Base-by-base conservation (phyloP, 2,888 invertebrate genomes). In the Stegophylla sp. region DNA sequence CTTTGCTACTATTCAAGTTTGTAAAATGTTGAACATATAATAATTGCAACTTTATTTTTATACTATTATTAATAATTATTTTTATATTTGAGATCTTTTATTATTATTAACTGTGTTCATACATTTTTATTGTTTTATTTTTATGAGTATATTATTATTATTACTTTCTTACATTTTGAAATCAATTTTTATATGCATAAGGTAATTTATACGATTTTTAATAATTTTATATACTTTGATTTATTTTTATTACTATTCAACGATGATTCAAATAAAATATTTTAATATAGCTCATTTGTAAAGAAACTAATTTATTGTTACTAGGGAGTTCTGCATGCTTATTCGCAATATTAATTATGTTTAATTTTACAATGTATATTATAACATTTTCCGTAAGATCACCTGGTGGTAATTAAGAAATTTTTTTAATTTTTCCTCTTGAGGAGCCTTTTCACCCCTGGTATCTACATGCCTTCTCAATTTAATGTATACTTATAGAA, bases 21-120 rank as follows among this genome's bases (percentile, higher is more conserved):
- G 79, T n/a, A 71, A 79, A 71, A 69, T 79, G 45, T 71, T 79
- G 13, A 79, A 71, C 0, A 69, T 79, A 34, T 48, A 63, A 64
- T 75, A 51, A 23, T 75, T 23, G 43, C 3, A 28, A 74, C 28
- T 48, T 45, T 41, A 41, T 66, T 15, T 66, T 45, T 23, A 17
- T 53, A 43, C 20, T 43, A 15, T 53, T 51, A 53, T 59, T n/a
- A n/a, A n/a, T 59, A 59, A 56, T 41, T 43, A 48, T 53, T 71
- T 34, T 28, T 73, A 72, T 59, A 26, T 73, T 73, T 73, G 28
- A 23, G 9, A 48, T 71, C 2, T 75, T 64, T 64, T 76, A 64
- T 74, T 51, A 15, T 26, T 53, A 43, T 76, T 41, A 63, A 53
- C 64, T 53, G 41, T 53, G 41, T 76, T 66, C 7, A 63, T 51